These are phyloP conservation scores for Polietes domitor DNA, from an alignment of 2,888 invertebrate species.

Conservation along the genomic window DNA sequence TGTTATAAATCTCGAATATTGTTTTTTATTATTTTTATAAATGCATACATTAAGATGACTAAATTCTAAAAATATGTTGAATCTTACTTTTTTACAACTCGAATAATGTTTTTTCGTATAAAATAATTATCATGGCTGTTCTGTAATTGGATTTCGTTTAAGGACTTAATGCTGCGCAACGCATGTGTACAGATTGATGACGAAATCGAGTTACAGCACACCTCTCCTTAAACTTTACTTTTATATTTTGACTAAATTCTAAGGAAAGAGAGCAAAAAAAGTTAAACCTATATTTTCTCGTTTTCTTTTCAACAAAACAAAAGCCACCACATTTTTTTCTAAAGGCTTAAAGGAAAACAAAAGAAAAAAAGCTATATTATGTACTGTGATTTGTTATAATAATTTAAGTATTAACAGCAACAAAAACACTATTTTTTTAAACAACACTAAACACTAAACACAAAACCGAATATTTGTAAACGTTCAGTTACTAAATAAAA, in stretches of 20 bases:
- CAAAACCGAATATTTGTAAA: conserved; percentile 26
- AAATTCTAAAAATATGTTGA: too few species aligned
- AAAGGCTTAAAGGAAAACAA: conserved; percentile 11
- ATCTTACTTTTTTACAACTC: not conserved
- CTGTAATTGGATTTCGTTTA: too few species aligned
- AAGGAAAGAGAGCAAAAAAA: conserved; percentile 13
- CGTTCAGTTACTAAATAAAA: conserved; percentile 40
- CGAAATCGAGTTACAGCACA: too few species aligned
- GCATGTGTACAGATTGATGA: too few species aligned
- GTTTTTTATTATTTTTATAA: not conserved
- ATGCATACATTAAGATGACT: too few species aligned
- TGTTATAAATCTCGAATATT: not conserved
- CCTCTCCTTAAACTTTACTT: too few species aligned
- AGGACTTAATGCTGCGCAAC: too few species aligned
- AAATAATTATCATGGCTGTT: too few species aligned
- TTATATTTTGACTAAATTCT: not conserved
- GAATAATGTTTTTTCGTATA: not conserved
- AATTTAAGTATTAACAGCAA: conserved; percentile 59
- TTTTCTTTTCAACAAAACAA: not conserved
- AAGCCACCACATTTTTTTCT: conserved; percentile 12
- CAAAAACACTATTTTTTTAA: conserved; percentile 45
- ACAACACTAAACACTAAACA: conserved; percentile 19
- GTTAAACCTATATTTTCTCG: conserved; percentile 43
- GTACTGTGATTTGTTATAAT: conserved; percentile 67
- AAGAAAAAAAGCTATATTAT: conserved; percentile 57